These are phyloP conservation scores for Scopus umbretta DNA, from an alignment of 2,113 vertebrate species.

Conservation along the genomic window DNA sequence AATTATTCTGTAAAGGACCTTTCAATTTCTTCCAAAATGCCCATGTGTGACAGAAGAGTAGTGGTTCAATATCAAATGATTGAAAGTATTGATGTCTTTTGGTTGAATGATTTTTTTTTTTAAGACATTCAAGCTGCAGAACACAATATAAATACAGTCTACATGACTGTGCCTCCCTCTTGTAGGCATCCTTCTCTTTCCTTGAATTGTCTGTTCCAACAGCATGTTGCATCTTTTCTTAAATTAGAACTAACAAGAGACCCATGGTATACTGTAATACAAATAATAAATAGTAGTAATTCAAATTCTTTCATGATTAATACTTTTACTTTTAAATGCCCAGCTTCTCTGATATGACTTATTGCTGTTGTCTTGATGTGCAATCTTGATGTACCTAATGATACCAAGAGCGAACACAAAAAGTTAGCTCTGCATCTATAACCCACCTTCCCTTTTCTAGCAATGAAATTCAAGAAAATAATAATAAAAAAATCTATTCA, in stretches of 20 bases:
- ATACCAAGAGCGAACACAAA: background rate
- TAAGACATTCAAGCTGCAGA: background rate
- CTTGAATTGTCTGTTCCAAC: background rate
- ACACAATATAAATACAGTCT: background rate
- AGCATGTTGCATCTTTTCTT: background rate
- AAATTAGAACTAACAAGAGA: background rate
- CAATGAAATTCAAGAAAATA: background rate
- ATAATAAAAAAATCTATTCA: background rate
- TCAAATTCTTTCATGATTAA: constrained; percentile 9
- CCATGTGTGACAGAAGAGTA: background rate
- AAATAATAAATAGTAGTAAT: constrained; percentile 39
- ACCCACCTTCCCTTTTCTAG: background rate
- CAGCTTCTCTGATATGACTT: background rate
- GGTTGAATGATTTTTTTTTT: background rate
- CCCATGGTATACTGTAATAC: background rate
- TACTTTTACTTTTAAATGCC: background rate
- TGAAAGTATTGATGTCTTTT: background rate
- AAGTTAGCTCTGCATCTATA: background rate
- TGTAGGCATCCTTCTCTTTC: background rate
- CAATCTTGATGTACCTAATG: background rate
- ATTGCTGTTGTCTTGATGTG: background rate
- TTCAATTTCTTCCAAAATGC: background rate
- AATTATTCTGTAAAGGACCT: background rate
- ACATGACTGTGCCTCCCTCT: background rate
- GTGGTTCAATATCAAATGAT: background rate